These are phyloP conservation scores for Delichon dasypus DNA, from an alignment of 2,797 vertebrate genomes.

Conservation along the genomic window DNA sequence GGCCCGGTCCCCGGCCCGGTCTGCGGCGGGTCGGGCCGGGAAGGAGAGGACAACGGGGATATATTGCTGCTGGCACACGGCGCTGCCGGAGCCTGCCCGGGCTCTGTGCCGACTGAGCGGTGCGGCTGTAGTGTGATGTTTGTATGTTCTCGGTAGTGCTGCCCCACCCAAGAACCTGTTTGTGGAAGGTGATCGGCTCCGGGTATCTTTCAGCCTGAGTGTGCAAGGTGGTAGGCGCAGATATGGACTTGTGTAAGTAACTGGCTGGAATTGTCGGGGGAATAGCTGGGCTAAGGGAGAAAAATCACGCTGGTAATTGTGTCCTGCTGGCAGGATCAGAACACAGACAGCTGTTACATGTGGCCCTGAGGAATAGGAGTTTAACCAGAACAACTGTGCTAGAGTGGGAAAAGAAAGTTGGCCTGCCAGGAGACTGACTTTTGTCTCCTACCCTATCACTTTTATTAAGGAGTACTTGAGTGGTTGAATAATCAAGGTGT, in stretches of 20 bases:
- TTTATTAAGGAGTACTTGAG: background rate
- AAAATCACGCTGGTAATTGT: fast-evolving
- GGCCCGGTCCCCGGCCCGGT: background rate
- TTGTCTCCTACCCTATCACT: fast-evolving
- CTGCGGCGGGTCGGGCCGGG: too few relatives aligned
- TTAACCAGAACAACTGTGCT: background rate
- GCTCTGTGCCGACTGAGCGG: background rate
- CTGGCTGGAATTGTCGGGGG: too few relatives aligned
- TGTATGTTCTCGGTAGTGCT: background rate
- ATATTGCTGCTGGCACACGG: fast-evolving
- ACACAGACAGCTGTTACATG: fast-evolving
- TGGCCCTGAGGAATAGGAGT: too few relatives aligned
- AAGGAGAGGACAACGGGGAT: background rate
- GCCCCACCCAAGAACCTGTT: fast-evolving
- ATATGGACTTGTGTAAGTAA: fast-evolving
- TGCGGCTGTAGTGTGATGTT: background rate
- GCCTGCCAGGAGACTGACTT: background rate
- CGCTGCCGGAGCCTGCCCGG: background rate
- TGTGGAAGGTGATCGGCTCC: background rate
- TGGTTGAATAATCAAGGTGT: background rate
- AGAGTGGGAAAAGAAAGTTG: background rate
- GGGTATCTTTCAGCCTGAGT: fast-evolving
- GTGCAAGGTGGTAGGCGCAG: fast-evolving
- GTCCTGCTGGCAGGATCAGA: fast-evolving
- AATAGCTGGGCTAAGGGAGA: fast-evolving